Base-by-base conservation (phyloP, 2,888 invertebrate genomes). In the Calliopum simillimum region DNA sequence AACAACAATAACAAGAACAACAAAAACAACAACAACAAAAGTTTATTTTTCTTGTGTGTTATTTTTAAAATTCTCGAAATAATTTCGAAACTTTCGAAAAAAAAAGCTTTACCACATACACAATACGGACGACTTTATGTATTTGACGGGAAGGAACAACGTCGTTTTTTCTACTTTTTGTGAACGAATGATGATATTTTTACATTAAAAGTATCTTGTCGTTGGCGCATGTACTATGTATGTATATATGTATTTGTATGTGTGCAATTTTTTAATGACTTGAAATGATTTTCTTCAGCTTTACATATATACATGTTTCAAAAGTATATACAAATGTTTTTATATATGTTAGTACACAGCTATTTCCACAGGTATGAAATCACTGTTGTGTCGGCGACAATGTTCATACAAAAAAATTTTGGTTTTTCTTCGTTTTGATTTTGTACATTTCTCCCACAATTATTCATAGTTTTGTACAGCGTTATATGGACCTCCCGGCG, bases 21-120 rank as follows among this genome's bases (percentile, higher is more conserved):
- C 71, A 77, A 78, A 76, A 73, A 74, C 73, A 72, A 69, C 68
- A 68, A 73, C 46, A 76, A 74, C 47, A 41, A 75, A 75, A 78
- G 77, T 75, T 78, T 79, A 21, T 44, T 14, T 44, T 12, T 46
- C 4, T 44, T 51, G 69, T 68, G 81, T 76, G 79, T 81, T 82
- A 81, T 81, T 82, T 81, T 81, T 79, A 82, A 81, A 81, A 80
- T 77, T 80, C 77, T 81, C 81, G 78, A 79, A 81, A 79, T 76
- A 78, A 78, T 82, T 81, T 81, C 70, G 71, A 76, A 73, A 74
- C 68, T 68, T 51, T 70, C 51, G 19, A 44, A 62, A n/a, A n/a
- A n/a, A n/a, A n/a, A 70, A 70, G 71, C 70, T 63, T 65, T 62
- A 67, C 62, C 65, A 72, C 33, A 33, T 8, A 33, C 33, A 33